phyloP scores from a whole-genome alignment of 2,888 invertebrate species.

The Lepetodrilus schrolli region DNA sequence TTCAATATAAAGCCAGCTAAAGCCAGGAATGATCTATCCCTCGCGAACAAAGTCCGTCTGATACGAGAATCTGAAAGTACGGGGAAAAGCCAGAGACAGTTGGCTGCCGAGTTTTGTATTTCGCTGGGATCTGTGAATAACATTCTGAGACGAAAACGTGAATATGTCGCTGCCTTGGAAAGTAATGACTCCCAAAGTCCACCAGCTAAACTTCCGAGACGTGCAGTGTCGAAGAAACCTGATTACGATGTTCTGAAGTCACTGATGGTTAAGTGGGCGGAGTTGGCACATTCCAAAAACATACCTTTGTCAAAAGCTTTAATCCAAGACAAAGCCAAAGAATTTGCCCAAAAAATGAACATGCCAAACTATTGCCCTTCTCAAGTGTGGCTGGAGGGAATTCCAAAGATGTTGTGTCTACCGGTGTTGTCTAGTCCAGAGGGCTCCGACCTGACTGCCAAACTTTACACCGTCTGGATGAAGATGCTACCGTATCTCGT shows the following conservation, averaged over 20 bases:
- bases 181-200: conserved; percentile 24
- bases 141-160: conserved; percentile 36
- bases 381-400: conserved; percentile 29
- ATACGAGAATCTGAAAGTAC: conserved; percentile 37
- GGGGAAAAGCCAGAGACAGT: conserved; percentile 37
- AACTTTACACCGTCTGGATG: conserved; percentile 31
- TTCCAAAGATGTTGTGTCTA: conserved; percentile 22
- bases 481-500: conserved; percentile 40
- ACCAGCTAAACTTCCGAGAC: conserved; percentile 2
- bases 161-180: conserved; percentile 36
- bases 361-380: conserved; percentile 27
- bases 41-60: conserved; percentile 35
- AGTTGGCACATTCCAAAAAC: conserved; percentile 33
- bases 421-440: conserved; percentile 10
- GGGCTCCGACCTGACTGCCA: conserved; percentile 24
- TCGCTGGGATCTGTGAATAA: conserved; percentile 40
- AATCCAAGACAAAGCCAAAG: conserved; percentile 36
- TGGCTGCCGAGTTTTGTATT: conserved; percentile 39
- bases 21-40: conserved; percentile 36
- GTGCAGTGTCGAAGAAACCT: conserved; percentile 12
- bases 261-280: conserved; percentile 35
- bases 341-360: conserved; percentile 34
- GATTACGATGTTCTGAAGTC: conserved; percentile 28
- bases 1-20: conserved; percentile 27
- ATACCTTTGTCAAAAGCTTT: conserved; percentile 30